Conservation (phyloP, 2,797 vertebrate genomes). For the Oreonectes daqikongensis region DNA sequence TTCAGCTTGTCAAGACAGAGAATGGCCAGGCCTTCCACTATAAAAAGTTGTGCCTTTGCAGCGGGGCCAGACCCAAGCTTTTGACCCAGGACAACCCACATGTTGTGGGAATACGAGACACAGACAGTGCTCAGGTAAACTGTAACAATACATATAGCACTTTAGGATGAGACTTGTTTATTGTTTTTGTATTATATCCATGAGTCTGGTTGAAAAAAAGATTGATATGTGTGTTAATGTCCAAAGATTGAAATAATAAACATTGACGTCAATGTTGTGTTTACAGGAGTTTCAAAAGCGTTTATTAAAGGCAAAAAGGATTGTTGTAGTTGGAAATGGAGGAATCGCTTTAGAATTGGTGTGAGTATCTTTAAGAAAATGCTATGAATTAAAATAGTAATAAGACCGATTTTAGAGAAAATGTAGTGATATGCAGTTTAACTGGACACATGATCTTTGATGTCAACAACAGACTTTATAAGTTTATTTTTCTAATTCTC, state of each 20-base stretch:
- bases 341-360: slow-evolving; percentile 94
- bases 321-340: slow-evolving; percentile 91
- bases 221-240: too few species aligned
- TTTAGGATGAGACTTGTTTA: neutral
- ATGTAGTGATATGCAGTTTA: neutral
- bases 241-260: neutral
- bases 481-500: neutral
- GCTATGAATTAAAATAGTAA: neutral
- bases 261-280: neutral
- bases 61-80: slow-evolving; percentile 88
- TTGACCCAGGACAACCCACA: slow-evolving; percentile 80
- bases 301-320: slow-evolving; percentile 83
- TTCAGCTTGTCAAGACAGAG: slow-evolving; percentile 83
- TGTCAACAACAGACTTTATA: neutral
- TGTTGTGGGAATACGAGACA: slow-evolving; percentile 93
- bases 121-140: slow-evolving; percentile 90
- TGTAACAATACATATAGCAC: neutral
- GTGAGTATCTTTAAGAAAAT: slow-evolving; percentile 76
- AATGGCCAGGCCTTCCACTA: slow-evolving; percentile 79
- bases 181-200: neutral
- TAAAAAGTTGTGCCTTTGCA: slow-evolving; percentile 90
- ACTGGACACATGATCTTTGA: neutral
- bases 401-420: neutral
- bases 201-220: neutral
- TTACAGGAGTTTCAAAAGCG: slow-evolving; percentile 89